Percentiles rank a stretch among this genome's conserved stretches.
phyloP scores from a whole-genome alignment of 1,140 invertebrate species.

The Dryas iulia region DNA sequence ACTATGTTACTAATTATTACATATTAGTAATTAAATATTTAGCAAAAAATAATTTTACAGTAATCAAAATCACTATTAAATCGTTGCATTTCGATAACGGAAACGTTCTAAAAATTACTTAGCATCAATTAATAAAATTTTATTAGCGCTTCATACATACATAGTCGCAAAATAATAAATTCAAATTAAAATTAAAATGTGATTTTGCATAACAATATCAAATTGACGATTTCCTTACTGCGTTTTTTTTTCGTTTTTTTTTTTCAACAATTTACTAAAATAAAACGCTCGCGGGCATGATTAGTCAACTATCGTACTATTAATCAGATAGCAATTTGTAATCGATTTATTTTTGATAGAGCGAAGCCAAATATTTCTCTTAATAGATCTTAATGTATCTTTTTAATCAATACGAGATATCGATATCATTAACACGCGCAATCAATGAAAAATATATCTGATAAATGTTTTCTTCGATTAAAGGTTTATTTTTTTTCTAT shows the following conservation, averaged over 20 bases:
- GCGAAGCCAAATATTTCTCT: neutral
- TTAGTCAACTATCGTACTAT: conserved; percentile 57
- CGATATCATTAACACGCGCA: neutral
- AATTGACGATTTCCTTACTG: too few species aligned
- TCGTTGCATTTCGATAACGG: neutral
- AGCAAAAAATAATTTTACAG: too few species aligned
- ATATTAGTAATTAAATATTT: too few species aligned
- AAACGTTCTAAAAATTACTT: neutral
- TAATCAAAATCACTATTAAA: too few species aligned
- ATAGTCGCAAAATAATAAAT: neutral
- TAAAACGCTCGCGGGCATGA: conserved; percentile 30
- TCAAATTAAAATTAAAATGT: neutral
- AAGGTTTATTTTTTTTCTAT: neutral
- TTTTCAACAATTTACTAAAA: neutral
- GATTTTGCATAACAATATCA: neutral
- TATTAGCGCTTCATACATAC: neutral
- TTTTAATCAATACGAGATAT: neutral
- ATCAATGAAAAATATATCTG: neutral
- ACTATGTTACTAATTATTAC: too few species aligned
- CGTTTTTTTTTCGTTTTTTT: neutral
- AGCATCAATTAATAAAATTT: neutral
- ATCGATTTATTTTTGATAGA: neutral
- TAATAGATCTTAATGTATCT: conserved; percentile 3
- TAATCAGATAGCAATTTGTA: conserved; percentile 41
- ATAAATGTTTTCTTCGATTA: neutral